These are phyloP conservation scores for Drosophila kepulauana DNA, from an alignment of 1,140 invertebrate genomes.

Conservation along the genomic window DNA sequence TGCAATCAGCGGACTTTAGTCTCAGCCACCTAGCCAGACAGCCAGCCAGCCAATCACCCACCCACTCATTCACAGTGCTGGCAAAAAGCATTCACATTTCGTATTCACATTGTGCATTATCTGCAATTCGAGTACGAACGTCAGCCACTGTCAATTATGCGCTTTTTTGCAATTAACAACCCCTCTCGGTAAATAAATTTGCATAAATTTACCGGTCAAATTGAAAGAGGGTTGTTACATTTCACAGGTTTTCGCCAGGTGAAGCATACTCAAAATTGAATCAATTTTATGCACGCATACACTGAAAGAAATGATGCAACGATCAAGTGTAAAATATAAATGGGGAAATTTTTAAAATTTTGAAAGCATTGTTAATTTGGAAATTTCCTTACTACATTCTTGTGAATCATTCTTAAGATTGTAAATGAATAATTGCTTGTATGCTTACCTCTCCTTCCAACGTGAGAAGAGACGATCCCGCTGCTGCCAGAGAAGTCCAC, in stretches of 20 bases:
- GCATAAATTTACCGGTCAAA: conserved; percentile 48
- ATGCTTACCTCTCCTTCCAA: conserved; percentile 88
- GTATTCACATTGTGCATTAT: conserved; percentile 62
- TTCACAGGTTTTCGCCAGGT: conserved; percentile 25
- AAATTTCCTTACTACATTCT: not conserved
- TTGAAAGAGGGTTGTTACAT: conserved; percentile 29
- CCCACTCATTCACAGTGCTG: conserved; percentile 26
- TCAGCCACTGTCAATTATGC: conserved; percentile 73
- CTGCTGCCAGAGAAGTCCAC: conserved; percentile 89
- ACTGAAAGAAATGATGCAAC: not conserved
- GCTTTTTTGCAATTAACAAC: conserved; percentile 72
- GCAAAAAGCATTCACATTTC: conserved; percentile 27
- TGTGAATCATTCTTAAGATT: not conserved
- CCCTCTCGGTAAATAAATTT: conserved; percentile 61
- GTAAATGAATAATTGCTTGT: conserved; percentile 1
- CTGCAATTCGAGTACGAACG: conserved; percentile 43
- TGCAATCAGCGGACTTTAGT: not conserved
- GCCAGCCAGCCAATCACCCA: conserved; percentile 1
- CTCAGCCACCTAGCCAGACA: conserved; percentile 12
- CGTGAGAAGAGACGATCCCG: conserved; percentile 88
- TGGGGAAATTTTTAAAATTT: not conserved
- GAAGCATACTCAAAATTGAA: conserved; percentile 1
- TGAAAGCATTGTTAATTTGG: not conserved
- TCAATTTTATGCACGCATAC: conserved; percentile 10
- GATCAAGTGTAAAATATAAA: not conserved